phyloP scores from a whole-genome alignment of 1,140 invertebrate species.

The Saccostrea glomerata region DNA sequence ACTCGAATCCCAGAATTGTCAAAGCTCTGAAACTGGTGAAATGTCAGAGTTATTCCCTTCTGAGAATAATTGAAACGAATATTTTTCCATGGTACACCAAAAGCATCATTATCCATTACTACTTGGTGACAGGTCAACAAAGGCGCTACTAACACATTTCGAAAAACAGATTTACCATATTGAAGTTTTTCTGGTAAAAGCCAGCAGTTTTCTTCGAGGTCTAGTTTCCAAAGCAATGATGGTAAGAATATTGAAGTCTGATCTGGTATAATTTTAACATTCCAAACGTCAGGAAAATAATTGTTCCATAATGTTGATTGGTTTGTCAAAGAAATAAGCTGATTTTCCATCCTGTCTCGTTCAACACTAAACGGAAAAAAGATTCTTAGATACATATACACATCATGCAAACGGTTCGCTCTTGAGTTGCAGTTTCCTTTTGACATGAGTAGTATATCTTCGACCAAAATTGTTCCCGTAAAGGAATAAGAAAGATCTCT shows the following conservation, averaged over 20 bases:
- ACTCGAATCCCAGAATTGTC: not conserved
- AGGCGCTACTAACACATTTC: not conserved
- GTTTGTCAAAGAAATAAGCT: not conserved
- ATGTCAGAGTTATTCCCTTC: not conserved
- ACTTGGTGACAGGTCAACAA: not conserved
- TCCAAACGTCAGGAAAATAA: not conserved
- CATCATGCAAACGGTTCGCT: not conserved
- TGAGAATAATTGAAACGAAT: not conserved
- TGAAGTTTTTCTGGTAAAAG: not conserved
- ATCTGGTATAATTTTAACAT: not conserved
- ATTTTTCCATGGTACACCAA: conserved; percentile 11
- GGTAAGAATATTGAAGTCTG: not conserved
- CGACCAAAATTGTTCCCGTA: not conserved
- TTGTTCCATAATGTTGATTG: not conserved
- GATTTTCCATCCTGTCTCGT: not conserved
- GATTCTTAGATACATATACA: not conserved
- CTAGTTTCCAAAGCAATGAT: not conserved
- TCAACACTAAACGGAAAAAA: not conserved
- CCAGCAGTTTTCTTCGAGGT: not conserved
- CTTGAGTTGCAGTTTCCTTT: not conserved
- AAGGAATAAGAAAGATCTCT: not conserved
- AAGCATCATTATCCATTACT: not conserved
- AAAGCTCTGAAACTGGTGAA: not conserved
- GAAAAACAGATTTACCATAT: not conserved
- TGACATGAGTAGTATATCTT: not conserved